Conservation (phyloP, 2,888 invertebrate species). For the Dasysyrphus tricinctus region DNA sequence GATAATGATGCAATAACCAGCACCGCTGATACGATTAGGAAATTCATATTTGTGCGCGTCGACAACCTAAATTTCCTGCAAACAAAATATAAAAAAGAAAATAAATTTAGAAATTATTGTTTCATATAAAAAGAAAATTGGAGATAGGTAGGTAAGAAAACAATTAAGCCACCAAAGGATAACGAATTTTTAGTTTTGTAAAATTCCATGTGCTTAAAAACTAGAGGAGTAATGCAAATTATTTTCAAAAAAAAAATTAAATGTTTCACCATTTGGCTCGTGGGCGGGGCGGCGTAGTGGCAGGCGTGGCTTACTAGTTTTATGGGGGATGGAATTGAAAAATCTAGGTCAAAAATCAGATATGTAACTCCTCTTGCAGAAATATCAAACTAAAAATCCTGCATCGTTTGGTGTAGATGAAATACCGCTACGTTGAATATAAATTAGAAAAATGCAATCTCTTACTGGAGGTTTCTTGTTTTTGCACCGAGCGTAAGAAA, state of each 20-base stretch:
- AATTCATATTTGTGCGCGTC: constrained; percentile 67
- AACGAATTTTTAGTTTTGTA: neutral
- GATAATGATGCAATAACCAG: constrained; percentile 80
- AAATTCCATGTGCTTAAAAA: neutral
- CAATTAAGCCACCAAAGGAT: neutral
- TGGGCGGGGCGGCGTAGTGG: too few relatives aligned
- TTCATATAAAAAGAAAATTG: neutral
- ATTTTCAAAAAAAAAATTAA: neutral
- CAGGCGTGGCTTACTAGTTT: too few relatives aligned
- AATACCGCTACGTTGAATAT: too few relatives aligned
- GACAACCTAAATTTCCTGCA: constrained; percentile 51
- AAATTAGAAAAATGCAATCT: too few relatives aligned
- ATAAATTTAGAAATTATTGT: neutral
- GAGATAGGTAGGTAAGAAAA: neutral
- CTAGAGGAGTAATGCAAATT: constrained; percentile 31
- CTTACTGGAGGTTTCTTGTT: too few relatives aligned
- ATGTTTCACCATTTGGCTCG: neutral
- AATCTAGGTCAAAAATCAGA: too few relatives aligned
- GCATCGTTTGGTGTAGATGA: too few relatives aligned
- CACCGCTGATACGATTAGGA: constrained; percentile 76
- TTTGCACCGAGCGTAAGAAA: too few relatives aligned
- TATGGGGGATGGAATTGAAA: too few relatives aligned
- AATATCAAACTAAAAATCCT: too few relatives aligned
- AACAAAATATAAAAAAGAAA: constrained; percentile 1
- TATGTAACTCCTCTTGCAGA: too few relatives aligned